These are phyloP conservation scores for Eupithecia abbreviata DNA, from an alignment of 2,888 invertebrate genomes.

Conservation along the genomic window DNA sequence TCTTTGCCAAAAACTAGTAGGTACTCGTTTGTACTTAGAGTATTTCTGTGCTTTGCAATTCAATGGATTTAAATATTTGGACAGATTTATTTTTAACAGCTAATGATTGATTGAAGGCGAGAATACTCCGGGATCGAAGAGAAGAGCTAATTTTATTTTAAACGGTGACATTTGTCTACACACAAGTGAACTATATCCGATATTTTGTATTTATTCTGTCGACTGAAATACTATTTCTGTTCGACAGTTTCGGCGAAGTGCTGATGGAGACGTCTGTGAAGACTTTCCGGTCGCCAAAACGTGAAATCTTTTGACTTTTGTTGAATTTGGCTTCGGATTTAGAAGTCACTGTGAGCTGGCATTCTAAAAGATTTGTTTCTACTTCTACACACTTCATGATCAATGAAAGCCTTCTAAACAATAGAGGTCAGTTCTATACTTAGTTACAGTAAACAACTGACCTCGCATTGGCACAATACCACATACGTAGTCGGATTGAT, in stretches of 20 bases:
- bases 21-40: neutral
- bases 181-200: slow-evolving; percentile 65
- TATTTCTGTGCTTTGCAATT: neutral
- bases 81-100: slow-evolving; percentile 21
- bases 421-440: too few species aligned
- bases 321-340: neutral
- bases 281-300: slow-evolving; percentile 55
- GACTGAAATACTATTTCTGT: slow-evolving; percentile 63
- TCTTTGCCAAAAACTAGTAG: neutral
- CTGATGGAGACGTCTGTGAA: slow-evolving; percentile 65
- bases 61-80: slow-evolving; percentile 6
- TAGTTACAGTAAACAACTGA: too few species aligned
- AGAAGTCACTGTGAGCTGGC: neutral
- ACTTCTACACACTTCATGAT: too few species aligned
- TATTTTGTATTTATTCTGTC: slow-evolving; percentile 62
- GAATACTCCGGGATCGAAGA: slow-evolving; percentile 47
- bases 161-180: slow-evolving; percentile 65
- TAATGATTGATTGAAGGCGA: slow-evolving; percentile 27
- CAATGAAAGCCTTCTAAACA: too few species aligned
- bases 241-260: slow-evolving; percentile 58
- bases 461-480: too few species aligned
- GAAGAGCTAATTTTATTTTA: slow-evolving; percentile 56
- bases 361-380: too few species aligned
- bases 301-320: slow-evolving; percentile 6
- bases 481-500: too few species aligned